A percentile compares a stretch with the other conserved stretches of the same genome.
phyloP scores from a whole-genome alignment of 2,113 vertebrate genomes.

The Bos taurus region ARS-UCD2.0 NC_037338.1:76692501-76693000 shows the following conservation, averaged over 20 bases:
- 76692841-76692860: background rate
- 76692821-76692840: rapidly evolving
- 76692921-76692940: background rate
- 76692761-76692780: background rate
- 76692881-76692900: background rate
- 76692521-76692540: background rate
- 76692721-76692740: background rate
- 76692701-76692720: background rate
- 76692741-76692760: background rate
- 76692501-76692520: background rate
- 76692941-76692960: background rate
- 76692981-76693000: background rate
- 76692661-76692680: background rate
- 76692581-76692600: background rate
- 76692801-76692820: background rate
- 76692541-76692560: background rate
- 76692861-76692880: background rate
- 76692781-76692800: rapidly evolving
- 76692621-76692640: background rate
- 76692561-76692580: background rate
- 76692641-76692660: background rate
- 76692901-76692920: background rate
- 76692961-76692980: background rate
- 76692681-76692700: background rate
- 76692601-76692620: background rate